Evolutionary conservation across 2,113 vertebrate species (phyloP), one percentile per base, ranked within the genome.

Genomic region (Psephotus haematonotus): DNA sequence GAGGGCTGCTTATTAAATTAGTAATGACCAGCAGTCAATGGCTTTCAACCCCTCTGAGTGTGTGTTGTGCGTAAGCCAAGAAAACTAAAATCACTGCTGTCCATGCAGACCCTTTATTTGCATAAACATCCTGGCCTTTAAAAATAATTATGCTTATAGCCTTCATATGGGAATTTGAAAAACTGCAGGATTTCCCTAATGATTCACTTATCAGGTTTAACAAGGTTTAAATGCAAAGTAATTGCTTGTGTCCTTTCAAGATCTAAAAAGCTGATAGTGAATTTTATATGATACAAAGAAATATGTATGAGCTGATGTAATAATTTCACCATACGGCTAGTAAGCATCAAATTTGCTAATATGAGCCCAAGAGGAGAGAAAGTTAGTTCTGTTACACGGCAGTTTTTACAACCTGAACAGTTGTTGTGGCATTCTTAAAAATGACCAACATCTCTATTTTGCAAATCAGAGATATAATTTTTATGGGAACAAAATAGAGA

Each of bases 1-100:
- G 74, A 97, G 94, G 94, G 74, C 74, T 96, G 88, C 95, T 97
- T 98, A 98, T 98, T 98, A 97, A 98, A 98, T 98, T 98, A 98
- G 92, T 97, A 97, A 98, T 97, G 97, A 97, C 96, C 96, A 91
- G 92, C 74, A 97, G 97, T 92, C 89, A 95, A 91, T 60, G 82
- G 79, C 69, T 97, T 94, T 95, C 93, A 97, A 65, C n/a, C 71
- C 89, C 81, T 98, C 52, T 10, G 74, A 96, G 88, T 62, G 53
- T 44, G 62, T 65, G 35, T 53, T 94, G 82, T 84, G 77, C 62
- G 72, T 92, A 95, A 96, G 91, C 92, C 92, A 97, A 96, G 89
- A 96, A 94, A 97, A 96, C 86, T 60, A 94, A 91, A 96, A 90
- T 67, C 57, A 52, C 27, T 62, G 27, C 82, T 91, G 68, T 75